Evolutionary conservation across 1,140 invertebrate species (phyloP).

Genomic region (Eupeodes corollae): DNA sequence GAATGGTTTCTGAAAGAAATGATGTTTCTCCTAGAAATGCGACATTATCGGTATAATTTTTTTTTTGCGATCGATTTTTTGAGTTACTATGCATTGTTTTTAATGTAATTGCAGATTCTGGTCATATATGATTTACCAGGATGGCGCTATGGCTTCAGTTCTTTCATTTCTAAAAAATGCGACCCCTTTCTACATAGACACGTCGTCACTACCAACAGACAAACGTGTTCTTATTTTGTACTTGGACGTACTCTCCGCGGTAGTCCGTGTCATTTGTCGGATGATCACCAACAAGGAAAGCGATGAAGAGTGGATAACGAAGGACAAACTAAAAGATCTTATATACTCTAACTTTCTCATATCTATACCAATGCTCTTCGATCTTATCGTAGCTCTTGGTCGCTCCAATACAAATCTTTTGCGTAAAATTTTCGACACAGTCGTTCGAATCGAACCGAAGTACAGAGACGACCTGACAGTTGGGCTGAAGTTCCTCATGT

Average conservation of each 20-base stretch:
- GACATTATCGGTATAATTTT: conserved; percentile 22
- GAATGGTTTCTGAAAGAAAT: conserved; percentile 22
- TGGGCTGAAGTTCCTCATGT: conserved; percentile 43
- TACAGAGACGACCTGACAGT: conserved; percentile 56
- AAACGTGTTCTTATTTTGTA: conserved; percentile 33
- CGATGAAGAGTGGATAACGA: conserved; percentile 53
- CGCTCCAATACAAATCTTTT: conserved; percentile 48
- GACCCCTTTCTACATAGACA: conserved; percentile 52
- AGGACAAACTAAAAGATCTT: conserved; percentile 51
- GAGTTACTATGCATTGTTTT: not conserved
- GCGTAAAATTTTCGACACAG: conserved; percentile 48
- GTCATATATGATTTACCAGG: conserved; percentile 64
- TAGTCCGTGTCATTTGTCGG: conserved; percentile 58
- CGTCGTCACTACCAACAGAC: conserved; percentile 29
- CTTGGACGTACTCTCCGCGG: conserved; percentile 46
- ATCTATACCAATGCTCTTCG: conserved; percentile 69
- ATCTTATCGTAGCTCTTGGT: conserved; percentile 63
- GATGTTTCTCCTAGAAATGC: conserved; percentile 19
- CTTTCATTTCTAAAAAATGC: conserved; percentile 62
- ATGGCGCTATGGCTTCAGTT: conserved; percentile 50
- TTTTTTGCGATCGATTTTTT: not conserved
- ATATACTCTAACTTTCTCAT: conserved; percentile 71
- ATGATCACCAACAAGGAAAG: conserved; percentile 65
- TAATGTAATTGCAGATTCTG: conserved; percentile 55
- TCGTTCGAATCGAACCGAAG: conserved; percentile 57